phyloP scores from a whole-genome alignment of 1,140 invertebrate genomes.

The Radopholus similis region DNA sequence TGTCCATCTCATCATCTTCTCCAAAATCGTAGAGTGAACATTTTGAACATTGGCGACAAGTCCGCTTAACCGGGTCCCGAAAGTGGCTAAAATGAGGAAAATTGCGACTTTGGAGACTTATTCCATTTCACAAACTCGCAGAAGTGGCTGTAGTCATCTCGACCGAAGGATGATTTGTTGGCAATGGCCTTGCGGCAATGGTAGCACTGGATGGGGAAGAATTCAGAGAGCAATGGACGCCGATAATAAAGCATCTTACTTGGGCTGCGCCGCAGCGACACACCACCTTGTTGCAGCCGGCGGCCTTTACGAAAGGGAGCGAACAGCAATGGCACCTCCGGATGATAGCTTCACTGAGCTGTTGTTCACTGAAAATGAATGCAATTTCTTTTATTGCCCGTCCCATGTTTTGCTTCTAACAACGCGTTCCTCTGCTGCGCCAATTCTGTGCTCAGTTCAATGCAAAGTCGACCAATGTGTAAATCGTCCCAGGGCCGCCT shows the following conservation, averaged over 20 bases:
- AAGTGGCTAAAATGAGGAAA: no score
- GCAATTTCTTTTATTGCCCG: no score
- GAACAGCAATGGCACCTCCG: conserved; percentile 67
- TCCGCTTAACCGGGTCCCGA: no score
- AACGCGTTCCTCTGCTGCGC: conserved; percentile 14
- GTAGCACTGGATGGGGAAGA: conserved; percentile 71
- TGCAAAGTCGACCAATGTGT: conserved; percentile 30
- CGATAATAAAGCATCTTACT: no score
- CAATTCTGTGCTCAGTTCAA: conserved; percentile 18
- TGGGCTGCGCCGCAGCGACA: conserved; percentile 71
- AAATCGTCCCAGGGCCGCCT: conserved; percentile 31
- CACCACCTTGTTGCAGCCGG: conserved; percentile 72
- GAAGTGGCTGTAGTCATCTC: conserved; percentile 71
- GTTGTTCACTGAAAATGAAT: not conserved
- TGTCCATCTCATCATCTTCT: no score
- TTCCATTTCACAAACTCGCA: no score
- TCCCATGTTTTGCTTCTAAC: not conserved
- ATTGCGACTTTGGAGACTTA: no score
- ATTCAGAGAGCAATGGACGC: no score
- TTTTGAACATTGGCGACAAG: no score
- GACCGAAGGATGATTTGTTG: conserved; percentile 65
- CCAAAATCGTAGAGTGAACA: no score
- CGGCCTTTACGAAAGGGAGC: conserved; percentile 67
- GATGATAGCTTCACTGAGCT: conserved; percentile 33
- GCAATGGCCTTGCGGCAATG: conserved; percentile 68